phyloP scores from a whole-genome alignment of 2,113 vertebrate genomes.

The Ginglymostoma cirratum region DNA sequence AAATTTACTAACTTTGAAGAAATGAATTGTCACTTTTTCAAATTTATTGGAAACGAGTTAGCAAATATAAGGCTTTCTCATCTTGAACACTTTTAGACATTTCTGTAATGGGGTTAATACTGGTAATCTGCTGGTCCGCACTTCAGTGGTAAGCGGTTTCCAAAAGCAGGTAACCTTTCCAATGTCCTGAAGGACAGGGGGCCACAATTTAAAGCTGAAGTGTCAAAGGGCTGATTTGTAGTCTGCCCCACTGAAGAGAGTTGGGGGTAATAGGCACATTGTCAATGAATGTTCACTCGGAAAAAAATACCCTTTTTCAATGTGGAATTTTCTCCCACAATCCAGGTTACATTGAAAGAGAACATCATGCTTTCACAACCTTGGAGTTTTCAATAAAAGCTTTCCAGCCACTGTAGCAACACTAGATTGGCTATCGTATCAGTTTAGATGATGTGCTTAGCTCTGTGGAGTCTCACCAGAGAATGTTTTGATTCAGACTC shows the following conservation, averaged over 20 bases:
- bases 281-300: no score
- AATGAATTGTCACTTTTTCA: neutral
- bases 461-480: no score
- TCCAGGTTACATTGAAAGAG: no score
- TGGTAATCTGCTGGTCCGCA: neutral
- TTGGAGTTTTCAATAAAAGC: neutral
- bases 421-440: no score
- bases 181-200: neutral
- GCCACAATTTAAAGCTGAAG: neutral
- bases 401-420: neutral
- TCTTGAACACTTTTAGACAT: neutral
- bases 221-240: neutral
- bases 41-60: neutral
- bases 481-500: neutral
- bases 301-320: no score
- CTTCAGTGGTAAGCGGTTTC: neutral
- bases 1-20: neutral
- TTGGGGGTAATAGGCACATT: neutral
- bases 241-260: neutral
- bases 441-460: no score
- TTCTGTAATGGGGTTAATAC: neutral
- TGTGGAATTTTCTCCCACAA: no score
- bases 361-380: neutral
- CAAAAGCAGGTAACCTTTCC: neutral
- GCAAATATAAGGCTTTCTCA: neutral